Conservation (phyloP, 2,113 vertebrate genomes). For the Bothrops jararaca region DNA sequence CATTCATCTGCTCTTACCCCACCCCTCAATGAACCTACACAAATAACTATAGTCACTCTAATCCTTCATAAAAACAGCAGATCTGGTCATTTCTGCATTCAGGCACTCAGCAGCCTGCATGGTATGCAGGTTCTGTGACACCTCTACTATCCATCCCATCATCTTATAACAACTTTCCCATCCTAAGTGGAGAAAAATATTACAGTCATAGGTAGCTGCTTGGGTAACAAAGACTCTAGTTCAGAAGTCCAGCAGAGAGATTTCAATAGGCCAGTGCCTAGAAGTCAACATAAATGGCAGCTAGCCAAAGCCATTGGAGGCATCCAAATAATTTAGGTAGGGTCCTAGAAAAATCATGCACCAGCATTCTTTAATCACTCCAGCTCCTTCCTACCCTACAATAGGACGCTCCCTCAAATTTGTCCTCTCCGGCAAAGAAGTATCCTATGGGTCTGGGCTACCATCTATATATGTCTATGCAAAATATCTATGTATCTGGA, state of each 20-base stretch:
- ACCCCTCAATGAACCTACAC: neutral
- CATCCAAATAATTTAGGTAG: neutral
- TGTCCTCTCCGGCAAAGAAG: neutral
- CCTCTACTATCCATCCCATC: neutral
- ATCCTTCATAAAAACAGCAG: neutral
- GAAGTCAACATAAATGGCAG: neutral
- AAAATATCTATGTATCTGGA: neutral
- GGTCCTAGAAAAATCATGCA: neutral
- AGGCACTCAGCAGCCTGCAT: neutral
- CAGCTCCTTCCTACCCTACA: neutral
- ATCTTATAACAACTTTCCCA: neutral
- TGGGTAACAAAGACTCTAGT: neutral
- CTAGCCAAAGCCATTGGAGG: neutral
- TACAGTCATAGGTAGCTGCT: neutral
- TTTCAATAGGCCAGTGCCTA: neutral
- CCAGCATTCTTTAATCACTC: neutral
- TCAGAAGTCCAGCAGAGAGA: neutral
- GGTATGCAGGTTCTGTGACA: neutral
- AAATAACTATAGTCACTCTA: neutral
- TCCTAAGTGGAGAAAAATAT: neutral
- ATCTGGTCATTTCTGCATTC: neutral
- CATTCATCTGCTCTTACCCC: neutral
- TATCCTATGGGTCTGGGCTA: neutral
- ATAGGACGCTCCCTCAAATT: neutral
- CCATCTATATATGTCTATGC: neutral